Conservation (phyloP, 1,140 invertebrate genomes). For the Pseudachorutes palmiensis region DNA sequence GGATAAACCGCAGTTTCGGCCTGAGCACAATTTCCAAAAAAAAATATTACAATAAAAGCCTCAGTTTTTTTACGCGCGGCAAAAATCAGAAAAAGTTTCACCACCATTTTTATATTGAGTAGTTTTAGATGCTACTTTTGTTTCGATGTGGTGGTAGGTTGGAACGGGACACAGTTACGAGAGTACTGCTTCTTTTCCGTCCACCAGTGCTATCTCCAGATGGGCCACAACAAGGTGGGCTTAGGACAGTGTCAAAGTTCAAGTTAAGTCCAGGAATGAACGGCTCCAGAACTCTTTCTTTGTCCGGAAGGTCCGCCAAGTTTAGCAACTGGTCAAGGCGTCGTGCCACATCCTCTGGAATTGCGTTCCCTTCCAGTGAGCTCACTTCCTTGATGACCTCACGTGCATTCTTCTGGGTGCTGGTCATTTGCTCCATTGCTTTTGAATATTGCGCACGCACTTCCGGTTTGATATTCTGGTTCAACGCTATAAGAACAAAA, state of each 20-base stretch:
- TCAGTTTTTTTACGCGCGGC: too few species aligned
- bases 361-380: slow-evolving; percentile 9
- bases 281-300: slow-evolving; percentile 26
- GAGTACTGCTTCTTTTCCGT: too few species aligned
- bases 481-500: slow-evolving; percentile 17
- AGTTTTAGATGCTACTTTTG: not conserved
- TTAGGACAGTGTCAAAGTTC: slow-evolving; percentile 17
- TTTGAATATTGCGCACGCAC: slow-evolving; percentile 24
- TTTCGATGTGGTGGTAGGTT: not conserved
- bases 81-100: too few species aligned
- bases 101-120: not conserved
- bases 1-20: not conserved
- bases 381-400: slow-evolving; percentile 16
- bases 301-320: not conserved
- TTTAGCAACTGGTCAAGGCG: slow-evolving; percentile 22
- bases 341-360: slow-evolving; percentile 15
- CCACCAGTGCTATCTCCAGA: too few species aligned
- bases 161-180: too few species aligned
- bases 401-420: slow-evolving; percentile 1
- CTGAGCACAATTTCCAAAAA: too few species aligned
- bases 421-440: slow-evolving; percentile 29
- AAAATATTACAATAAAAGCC: too few species aligned
- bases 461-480: slow-evolving; percentile 20
- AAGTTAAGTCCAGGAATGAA: slow-evolving; percentile 18
- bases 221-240: too few species aligned